Base-by-base conservation (phyloP, 2,113 vertebrate species). In the Chiloscyllium plagiosum region DNA sequence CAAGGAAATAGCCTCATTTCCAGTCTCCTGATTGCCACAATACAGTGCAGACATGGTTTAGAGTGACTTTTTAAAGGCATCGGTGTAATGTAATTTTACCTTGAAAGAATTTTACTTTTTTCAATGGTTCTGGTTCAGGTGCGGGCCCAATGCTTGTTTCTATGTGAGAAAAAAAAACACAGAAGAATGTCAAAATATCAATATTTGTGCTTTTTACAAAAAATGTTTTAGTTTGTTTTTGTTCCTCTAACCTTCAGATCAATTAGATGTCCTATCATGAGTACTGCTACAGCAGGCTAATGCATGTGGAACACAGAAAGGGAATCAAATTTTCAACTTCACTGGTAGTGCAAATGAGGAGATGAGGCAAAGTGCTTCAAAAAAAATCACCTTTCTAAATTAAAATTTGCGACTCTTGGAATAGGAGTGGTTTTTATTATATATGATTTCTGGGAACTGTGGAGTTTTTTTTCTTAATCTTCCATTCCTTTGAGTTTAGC, bases 401-500 rank as follows among this genome's bases (percentile, higher is more conserved):
- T n/a, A 37, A 93, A 66, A 66, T 37, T 33, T 7, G 20, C 37
- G 61, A 68, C 61, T 22, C 12, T 66, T 22, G n/a, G 89, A n/a
- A 93, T 37, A 19, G 5, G 6, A 37, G n/a, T 6, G 26, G 33
- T 68, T 37, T 37, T 26, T 26, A 19, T 90, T 90, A 29, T 56
- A 89, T 61, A 26, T 5, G 3, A 33, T 29, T 93, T 93, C 61
- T 66, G 89, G 89, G 33, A 93, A 92, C 56, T 17, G 56, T 65
- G 89, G 29, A 33, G 56, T 13, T 92, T 66, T 50, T 50, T 66
- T 93, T 22, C 10, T 42, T 37, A 93, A 66, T 93, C 89, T 92
- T 92, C 61, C 33, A 90, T 56, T 90, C 24, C 87, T 90, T 90
- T 90, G 87, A 90, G 66, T 65, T 93, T 93, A 33, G 61, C 65